Percentiles rank a stretch among this genome's conserved stretches.
Conservation (phyloP, 2,888 invertebrate genomes). For the Strigamia transsilvanica region DNA sequence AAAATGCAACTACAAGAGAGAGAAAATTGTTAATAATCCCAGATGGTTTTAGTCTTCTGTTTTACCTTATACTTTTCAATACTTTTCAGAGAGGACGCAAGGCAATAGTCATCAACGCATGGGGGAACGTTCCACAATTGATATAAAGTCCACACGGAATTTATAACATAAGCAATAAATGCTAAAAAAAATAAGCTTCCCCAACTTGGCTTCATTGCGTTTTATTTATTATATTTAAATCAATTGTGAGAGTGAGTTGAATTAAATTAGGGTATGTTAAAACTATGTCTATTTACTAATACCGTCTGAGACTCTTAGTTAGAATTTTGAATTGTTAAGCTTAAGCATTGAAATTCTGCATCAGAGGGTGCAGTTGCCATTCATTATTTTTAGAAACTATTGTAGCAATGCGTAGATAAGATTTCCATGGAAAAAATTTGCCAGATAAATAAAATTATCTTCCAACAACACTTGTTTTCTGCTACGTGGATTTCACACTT, state of each 20-base stretch:
- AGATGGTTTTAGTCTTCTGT: background rate
- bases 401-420: too few relatives aligned
- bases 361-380: too few relatives aligned
- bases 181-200: background rate
- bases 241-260: background rate
- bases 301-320: too few relatives aligned
- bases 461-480: background rate
- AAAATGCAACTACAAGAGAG: constrained; percentile 15
- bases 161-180: constrained; percentile 14
- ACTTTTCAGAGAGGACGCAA: background rate
- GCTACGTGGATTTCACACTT: background rate
- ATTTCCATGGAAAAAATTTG: too few relatives aligned
- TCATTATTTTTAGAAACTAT: too few relatives aligned
- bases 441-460: background rate
- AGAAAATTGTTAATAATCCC: background rate
- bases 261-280: background rate
- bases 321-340: too few relatives aligned
- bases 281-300: too few relatives aligned
- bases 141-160: constrained; percentile 46
- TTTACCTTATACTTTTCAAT: background rate
- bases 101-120: background rate
- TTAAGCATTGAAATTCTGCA: too few relatives aligned
- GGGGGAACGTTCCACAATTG: constrained; percentile 1
- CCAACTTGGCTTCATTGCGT: constrained; percentile 16
- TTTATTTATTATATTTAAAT: background rate